Evolutionary conservation across 1,140 invertebrate genomes (phyloP).

Genomic region (Bombus affinis): DNA sequence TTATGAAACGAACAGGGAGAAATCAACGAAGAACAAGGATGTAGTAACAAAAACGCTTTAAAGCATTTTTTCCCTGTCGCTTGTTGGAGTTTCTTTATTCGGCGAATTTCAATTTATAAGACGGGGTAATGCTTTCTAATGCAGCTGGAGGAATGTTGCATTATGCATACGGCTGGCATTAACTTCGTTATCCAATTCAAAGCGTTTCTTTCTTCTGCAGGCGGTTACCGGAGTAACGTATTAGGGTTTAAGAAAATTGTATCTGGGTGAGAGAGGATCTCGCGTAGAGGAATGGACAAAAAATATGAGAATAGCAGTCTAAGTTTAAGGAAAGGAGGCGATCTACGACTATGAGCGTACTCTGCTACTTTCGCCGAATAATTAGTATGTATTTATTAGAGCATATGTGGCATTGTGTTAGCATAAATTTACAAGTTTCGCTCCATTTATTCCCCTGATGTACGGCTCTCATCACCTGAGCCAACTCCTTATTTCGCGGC

Average conservation of each 20-base stretch:
- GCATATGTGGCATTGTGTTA: background rate
- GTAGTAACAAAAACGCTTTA: background rate
- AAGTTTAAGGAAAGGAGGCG: background rate
- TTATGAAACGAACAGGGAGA: too few species aligned
- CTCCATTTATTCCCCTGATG: background rate
- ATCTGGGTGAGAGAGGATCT: background rate
- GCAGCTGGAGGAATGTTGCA: background rate
- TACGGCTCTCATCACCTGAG: conserved; percentile 9
- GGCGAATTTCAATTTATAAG: background rate
- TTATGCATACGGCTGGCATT: conserved; percentile 14
- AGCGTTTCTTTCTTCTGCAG: background rate
- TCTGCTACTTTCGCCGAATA: background rate
- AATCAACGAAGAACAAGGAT: too few species aligned
- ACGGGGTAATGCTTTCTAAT: background rate
- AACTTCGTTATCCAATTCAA: conserved; percentile 16
- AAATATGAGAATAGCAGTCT: background rate
- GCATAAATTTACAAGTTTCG: conserved; percentile 22
- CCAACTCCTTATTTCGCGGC: background rate
- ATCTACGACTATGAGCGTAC: background rate
- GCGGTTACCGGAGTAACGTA: background rate
- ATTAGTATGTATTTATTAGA: conserved; percentile 15
- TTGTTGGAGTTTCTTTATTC: background rate
- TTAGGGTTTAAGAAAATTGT: conserved; percentile 21
- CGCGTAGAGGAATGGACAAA: background rate
- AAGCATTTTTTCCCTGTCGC: background rate